Percentiles rank a stretch among this genome's conserved stretches.
These are phyloP conservation scores for Choristoneura rosaceana DNA, from an alignment of 2,888 invertebrate species.

Conservation along the genomic window DNA sequence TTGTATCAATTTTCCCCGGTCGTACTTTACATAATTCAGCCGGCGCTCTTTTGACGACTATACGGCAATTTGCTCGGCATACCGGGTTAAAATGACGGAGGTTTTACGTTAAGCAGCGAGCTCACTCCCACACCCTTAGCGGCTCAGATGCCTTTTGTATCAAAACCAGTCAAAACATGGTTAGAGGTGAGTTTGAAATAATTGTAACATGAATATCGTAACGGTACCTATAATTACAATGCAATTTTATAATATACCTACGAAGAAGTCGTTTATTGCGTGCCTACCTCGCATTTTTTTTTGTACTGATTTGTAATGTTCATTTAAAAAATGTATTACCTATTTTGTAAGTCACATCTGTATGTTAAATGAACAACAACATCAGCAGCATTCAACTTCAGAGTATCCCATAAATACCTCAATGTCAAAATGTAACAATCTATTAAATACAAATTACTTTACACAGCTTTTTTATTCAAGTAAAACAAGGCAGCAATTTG, in stretches of 20 bases:
- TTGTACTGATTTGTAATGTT: no score
- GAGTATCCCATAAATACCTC: neutral
- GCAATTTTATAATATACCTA: no score
- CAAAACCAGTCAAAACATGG: no score
- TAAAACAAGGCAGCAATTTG: conserved; percentile 26
- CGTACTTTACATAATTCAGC: conserved; percentile 73
- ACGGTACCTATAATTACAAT: no score
- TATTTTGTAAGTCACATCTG: no score
- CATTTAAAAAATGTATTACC: no score
- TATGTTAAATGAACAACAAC: no score
- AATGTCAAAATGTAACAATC: conserved; percentile 31
- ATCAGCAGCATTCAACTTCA: no score
- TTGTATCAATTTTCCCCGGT: conserved; percentile 79
- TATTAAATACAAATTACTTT: conserved; percentile 27
- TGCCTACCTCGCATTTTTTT: no score
- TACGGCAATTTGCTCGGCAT: conserved; percentile 66
- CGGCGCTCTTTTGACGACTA: conserved; percentile 60
- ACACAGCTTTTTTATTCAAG: conserved; percentile 24
- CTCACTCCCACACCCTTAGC: neutral
- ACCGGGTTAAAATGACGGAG: conserved; percentile 51
- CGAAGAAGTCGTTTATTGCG: no score
- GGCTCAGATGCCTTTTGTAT: neutral
- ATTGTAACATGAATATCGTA: no score
- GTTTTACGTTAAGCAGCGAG: conserved; percentile 24
- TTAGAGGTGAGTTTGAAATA: no score